These are phyloP conservation scores for Crax fasciolata DNA, from an alignment of 2,797 vertebrate genomes.

Conservation along the genomic window DNA sequence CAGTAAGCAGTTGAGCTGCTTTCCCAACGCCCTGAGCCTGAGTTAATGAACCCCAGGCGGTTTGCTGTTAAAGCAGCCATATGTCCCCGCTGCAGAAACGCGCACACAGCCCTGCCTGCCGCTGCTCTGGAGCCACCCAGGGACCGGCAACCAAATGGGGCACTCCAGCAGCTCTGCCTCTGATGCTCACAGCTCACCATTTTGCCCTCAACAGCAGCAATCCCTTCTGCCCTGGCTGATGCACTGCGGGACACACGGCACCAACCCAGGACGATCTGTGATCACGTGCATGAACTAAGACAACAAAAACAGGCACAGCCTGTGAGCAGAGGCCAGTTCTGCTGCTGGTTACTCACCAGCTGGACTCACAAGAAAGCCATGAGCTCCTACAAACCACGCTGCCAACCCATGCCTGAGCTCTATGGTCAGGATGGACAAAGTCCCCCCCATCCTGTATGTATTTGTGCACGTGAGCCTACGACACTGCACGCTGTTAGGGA, in stretches of 20 bases:
- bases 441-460: background rate
- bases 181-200: background rate
- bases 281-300: background rate
- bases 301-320: background rate
- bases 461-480: background rate
- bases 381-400: background rate
- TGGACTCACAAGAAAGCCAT: background rate
- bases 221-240: background rate
- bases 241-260: fast-evolving
- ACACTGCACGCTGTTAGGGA: background rate
- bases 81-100: background rate
- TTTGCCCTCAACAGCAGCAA: background rate
- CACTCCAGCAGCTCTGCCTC: background rate
- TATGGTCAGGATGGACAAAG: background rate
- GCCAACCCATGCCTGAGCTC: background rate
- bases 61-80: background rate
- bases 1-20: constrained; percentile 59
- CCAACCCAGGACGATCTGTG: constrained; percentile 9
- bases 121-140: background rate
- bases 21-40: background rate
- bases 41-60: background rate
- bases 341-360: background rate
- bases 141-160: fast-evolving
- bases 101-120: background rate
- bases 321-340: background rate